Base-by-base conservation (phyloP, 2,113 vertebrate genomes). In the Puntigrus tetrazona region DNA sequence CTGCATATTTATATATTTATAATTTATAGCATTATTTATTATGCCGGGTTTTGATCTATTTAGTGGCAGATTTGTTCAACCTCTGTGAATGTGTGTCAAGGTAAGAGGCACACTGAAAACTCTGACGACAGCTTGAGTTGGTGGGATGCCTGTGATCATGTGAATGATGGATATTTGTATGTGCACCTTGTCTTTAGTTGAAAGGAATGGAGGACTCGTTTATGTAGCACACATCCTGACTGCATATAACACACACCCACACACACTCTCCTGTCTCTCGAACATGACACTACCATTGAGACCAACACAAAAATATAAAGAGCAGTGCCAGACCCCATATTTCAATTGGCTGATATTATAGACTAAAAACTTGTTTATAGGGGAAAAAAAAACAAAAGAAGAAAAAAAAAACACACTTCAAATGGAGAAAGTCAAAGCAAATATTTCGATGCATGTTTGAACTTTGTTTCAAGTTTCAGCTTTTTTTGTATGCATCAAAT, bases 141-240 rank as follows among this genome's bases (percentile, higher is more conserved):
- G 83, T 69, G 83, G 59, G 59, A 77, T 70, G 63, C 73, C 84
- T 89, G 81, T 87, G 88, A 90, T 92, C 84, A 87, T 55, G 43
- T 85, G 59, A 82, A 72, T 88, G 90, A 91, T 84, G 86, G 90
- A 89, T 89, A 90, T 92, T 86, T 84, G 80, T 89, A 90, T 29
- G 85, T 90, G 83, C 89, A 86, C 81, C 78, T 89, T 87, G 77
- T 87, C 85, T 91, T 90, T 88, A 78, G 84, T 89, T 89, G 91
- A 89, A 91, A 89, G 86, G 84, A 81, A 74, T 87, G 38, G 0
- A 52, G 38, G 84, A 89, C 90, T 90, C 91, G 85, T 22, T 83
- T 85, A 90, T 90, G 85, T 87, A 73, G 63, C 27, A 70, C 88
- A 85, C 79, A 67, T 84, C 85, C 69, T 45, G 69, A 43, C 76